Evolutionary conservation across 2,888 invertebrate species (phyloP).

Genomic region (Oxycera nigricornis): DNA sequence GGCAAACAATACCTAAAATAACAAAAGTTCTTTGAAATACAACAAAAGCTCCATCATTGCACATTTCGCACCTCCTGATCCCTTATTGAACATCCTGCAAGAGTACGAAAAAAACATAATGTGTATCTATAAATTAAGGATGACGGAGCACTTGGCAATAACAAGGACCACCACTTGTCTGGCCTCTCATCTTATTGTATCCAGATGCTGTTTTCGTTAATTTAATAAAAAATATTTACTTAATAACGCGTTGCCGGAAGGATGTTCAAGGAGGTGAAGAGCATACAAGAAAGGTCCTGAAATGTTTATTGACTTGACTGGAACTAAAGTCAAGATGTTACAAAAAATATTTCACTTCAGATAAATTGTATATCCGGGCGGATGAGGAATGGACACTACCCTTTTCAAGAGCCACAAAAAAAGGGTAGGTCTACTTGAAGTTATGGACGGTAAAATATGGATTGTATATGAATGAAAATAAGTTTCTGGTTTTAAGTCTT

Average conservation of each 20-base stretch:
- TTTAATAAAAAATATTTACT: conserved; percentile 32
- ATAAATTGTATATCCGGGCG: not conserved
- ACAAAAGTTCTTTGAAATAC: not conserved
- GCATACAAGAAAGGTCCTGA: not conserved
- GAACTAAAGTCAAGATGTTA: conserved; percentile 8
- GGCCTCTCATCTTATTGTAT: not conserved
- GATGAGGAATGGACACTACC: not conserved
- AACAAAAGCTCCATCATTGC: not conserved
- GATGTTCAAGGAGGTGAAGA: not conserved
- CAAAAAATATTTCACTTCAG: not conserved
- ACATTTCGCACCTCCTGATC: not conserved
- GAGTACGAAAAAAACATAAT: not conserved
- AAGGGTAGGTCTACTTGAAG: not conserved
- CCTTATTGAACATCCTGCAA: not conserved
- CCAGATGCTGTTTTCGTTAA: conserved; percentile 24
- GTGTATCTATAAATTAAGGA: not conserved
- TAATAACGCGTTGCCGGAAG: conserved; percentile 1
- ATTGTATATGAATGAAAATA: not conserved
- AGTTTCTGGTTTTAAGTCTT: too few relatives aligned
- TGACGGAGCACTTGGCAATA: not conserved
- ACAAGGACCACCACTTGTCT: conserved; percentile 7
- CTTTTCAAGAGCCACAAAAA: not conserved
- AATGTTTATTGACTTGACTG: not conserved
- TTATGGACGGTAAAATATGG: not conserved
- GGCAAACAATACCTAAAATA: not conserved